A percentile compares a stretch with the other conserved stretches of the same genome.
Evolutionary conservation across 2,888 invertebrate species (phyloP).

Genomic region (Chalcis sispes): DNA sequence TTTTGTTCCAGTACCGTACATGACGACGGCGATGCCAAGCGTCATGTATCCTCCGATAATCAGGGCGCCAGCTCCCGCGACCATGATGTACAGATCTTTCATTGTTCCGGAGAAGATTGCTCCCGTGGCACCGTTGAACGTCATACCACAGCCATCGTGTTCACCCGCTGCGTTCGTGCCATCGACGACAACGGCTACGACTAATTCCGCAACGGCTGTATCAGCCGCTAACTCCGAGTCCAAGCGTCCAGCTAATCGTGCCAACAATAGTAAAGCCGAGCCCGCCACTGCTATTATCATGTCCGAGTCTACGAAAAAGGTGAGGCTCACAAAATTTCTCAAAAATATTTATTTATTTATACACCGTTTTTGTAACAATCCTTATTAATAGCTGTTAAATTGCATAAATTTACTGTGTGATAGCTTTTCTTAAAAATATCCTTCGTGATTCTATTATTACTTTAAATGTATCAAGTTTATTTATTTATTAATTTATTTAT

Average conservation of each 20-base stretch:
- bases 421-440: too few relatives aligned
- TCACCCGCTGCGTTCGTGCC: not conserved
- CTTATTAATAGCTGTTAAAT: not conserved
- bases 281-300: constrained; percentile 78
- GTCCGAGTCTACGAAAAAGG: constrained; percentile 80
- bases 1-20: constrained; percentile 79
- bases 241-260: constrained; percentile 75
- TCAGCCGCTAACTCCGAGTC: constrained; percentile 43
- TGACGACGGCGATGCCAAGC: constrained; percentile 77
- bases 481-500: too few relatives aligned
- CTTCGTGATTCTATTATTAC: too few relatives aligned
- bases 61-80: constrained; percentile 60
- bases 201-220: not conserved
- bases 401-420: too few relatives aligned
- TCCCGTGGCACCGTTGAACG: not conserved
- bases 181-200: not conserved
- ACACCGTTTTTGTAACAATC: too few relatives aligned
- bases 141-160: not conserved
- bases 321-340: too few relatives aligned
- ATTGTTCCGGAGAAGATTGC: constrained; percentile 69
- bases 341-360: constrained; percentile 11
- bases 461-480: too few relatives aligned
- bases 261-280: constrained; percentile 79
- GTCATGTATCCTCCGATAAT: constrained; percentile 80
- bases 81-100: constrained; percentile 81